phyloP scores from a whole-genome alignment of 2,113 vertebrate genomes.

The Thamnophis sirtalis region DNA sequence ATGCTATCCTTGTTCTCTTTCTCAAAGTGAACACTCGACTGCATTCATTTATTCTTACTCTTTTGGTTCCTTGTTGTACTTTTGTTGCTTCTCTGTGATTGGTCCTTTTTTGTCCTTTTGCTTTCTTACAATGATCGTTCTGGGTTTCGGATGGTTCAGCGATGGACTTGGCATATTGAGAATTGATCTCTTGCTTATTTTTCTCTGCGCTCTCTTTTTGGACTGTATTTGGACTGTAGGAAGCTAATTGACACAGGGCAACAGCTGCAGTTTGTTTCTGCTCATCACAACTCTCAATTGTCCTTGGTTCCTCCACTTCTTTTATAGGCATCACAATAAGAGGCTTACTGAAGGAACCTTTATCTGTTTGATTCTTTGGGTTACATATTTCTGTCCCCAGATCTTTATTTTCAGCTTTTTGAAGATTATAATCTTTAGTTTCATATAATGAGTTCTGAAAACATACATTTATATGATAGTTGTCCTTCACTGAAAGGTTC shows the following conservation, averaged over 20 bases:
- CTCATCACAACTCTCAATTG: slow-evolving; percentile 78
- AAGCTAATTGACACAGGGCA: slow-evolving; percentile 90
- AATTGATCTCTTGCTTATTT: slow-evolving; percentile 30
- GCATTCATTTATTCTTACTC: slow-evolving; percentile 64
- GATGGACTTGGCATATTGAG: neutral
- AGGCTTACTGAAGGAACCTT: rapidly evolving
- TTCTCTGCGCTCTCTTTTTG: slow-evolving; percentile 39
- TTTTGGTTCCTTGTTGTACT: slow-evolving; percentile 72
- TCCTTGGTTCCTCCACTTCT: slow-evolving; percentile 35
- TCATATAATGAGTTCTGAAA: slow-evolving; percentile 20
- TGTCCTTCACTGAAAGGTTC: slow-evolving; percentile 84
- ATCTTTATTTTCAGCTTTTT: neutral
- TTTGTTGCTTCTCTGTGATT: slow-evolving; percentile 62
- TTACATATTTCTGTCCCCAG: neutral
- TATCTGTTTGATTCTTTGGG: neutral
- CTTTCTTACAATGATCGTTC: slow-evolving; percentile 54
- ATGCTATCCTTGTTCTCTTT: slow-evolving; percentile 78
- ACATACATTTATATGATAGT: slow-evolving; percentile 56
- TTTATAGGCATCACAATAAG: rapidly evolving
- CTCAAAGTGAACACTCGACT: slow-evolving; percentile 73
- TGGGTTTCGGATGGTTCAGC: neutral
- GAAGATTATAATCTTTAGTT: neutral
- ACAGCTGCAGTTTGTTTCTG: slow-evolving; percentile 91
- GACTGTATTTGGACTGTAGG: slow-evolving; percentile 66
- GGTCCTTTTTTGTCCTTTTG: slow-evolving; percentile 74